These are phyloP conservation scores for Hyphantria cunea DNA, from an alignment of 1,140 invertebrate genomes.

Conservation along the genomic window DNA sequence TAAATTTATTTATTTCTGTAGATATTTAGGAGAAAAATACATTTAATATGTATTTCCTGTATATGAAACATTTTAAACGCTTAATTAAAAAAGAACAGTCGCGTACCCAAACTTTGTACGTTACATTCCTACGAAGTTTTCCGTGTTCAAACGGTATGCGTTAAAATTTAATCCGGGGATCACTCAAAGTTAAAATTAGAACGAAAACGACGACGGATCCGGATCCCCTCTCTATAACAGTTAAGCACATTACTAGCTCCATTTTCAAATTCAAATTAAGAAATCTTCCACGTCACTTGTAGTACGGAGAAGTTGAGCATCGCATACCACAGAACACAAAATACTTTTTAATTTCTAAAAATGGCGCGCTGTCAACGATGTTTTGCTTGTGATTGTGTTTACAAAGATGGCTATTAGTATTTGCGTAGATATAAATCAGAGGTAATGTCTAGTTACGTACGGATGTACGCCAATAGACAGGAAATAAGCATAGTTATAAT, in stretches of 20 bases:
- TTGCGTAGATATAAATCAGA: too few relatives aligned
- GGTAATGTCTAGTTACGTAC: conserved; percentile 3
- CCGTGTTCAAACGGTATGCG: conserved; percentile 9
- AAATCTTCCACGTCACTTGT: conserved; percentile 13
- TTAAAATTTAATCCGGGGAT: conserved; percentile 26
- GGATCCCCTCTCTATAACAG: conserved; percentile 7
- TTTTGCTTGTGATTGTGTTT: not conserved
- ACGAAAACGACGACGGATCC: conserved; percentile 8
- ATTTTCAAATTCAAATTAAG: conserved; percentile 23
- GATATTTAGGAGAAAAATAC: too few relatives aligned
- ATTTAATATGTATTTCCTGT: too few relatives aligned
- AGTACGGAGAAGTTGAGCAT: not conserved
- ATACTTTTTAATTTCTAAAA: not conserved
- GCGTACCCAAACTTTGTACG: conserved; percentile 14
- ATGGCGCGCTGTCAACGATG: not conserved
- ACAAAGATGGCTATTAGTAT: not conserved
- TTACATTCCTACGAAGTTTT: conserved; percentile 19
- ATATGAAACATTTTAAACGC: too few relatives aligned
- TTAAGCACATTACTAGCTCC: conserved; percentile 27
- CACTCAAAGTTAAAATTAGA: conserved; percentile 26
- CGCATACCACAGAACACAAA: not conserved
- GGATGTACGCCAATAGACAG: conserved; percentile 12
- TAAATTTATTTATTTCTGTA: too few relatives aligned
- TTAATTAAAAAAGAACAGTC: conserved; percentile 21
- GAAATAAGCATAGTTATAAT: conserved; percentile 4